These are phyloP conservation scores for Apocrypta bakeri DNA, from an alignment of 1,140 invertebrate genomes.

Conservation along the genomic window DNA sequence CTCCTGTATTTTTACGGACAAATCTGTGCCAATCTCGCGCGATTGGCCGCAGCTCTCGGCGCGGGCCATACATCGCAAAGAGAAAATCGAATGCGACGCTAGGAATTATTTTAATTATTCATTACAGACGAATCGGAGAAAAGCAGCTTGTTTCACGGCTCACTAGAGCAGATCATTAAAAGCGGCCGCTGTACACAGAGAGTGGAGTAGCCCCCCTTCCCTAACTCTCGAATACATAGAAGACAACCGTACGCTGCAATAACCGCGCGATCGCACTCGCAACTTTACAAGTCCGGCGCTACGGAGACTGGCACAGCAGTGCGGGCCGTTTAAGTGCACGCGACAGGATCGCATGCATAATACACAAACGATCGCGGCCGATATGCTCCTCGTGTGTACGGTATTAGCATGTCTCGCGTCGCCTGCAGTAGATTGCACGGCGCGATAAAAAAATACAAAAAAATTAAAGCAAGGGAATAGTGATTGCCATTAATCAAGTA, in stretches of 20 bases:
- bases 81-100: too few species aligned
- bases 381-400: conserved; percentile 22
- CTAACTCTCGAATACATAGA: too few species aligned
- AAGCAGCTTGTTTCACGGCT: conserved; percentile 5
- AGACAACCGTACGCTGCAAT: background rate
- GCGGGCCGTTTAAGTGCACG: conserved; percentile 55
- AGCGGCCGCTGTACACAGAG: background rate
- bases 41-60: too few species aligned
- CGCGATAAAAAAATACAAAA: conserved; percentile 13
- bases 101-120: background rate
- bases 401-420: conserved; percentile 25
- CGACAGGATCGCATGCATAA: conserved; percentile 52
- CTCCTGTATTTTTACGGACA: too few species aligned
- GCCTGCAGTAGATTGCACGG: background rate
- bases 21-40: too few species aligned
- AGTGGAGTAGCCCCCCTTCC: background rate
- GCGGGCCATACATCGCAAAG: too few species aligned
- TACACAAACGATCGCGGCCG: conserved; percentile 45
- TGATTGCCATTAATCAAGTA: conserved; percentile 34
- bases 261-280: background rate
- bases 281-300: background rate
- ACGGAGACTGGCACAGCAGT: conserved; percentile 23
- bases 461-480: background rate
- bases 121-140: background rate
- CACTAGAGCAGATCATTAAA: conserved; percentile 16